Evolutionary conservation across 2,797 vertebrate genomes (phyloP).

Genomic region (Acomys russatus): DNA sequence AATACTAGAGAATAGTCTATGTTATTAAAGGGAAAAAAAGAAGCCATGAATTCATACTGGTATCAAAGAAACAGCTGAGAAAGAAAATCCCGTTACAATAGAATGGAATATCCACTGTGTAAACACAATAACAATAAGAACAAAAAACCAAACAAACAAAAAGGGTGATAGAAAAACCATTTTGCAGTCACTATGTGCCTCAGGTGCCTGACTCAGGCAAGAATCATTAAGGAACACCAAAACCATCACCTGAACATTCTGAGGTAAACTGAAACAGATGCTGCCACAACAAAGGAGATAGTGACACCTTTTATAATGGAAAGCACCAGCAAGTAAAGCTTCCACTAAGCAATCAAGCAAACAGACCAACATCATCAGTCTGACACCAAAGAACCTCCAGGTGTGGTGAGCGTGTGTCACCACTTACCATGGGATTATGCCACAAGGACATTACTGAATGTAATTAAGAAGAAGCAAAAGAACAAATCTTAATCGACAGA

Average conservation of each 20-base stretch:
- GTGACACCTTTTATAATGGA: neutral
- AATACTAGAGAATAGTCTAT: neutral
- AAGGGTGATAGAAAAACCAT: neutral
- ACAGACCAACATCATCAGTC: neutral
- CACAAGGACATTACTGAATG: constrained; percentile 29
- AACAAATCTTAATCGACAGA: neutral
- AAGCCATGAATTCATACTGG: constrained; percentile 9
- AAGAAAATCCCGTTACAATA: constrained; percentile 15
- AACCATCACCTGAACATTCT: neutral
- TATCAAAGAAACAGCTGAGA: constrained; percentile 35
- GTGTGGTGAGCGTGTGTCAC: neutral
- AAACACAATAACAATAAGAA: neutral
- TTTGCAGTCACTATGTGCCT: neutral
- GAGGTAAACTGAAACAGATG: constrained; percentile 18
- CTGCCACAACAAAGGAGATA: neutral
- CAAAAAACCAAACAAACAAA: neutral
- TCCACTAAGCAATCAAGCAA: constrained; percentile 6
- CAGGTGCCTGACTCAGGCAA: constrained; percentile 17
- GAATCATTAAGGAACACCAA: constrained; percentile 38
- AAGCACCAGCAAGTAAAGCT: neutral
- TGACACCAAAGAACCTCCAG: neutral
- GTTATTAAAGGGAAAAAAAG: constrained; percentile 4
- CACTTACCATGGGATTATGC: neutral
- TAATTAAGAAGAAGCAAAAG: neutral
- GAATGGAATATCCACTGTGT: neutral